Percentiles rank a stretch among this genome's conserved stretches.
Evolutionary conservation across 2,888 invertebrate genomes (phyloP).

Genomic region (Parascotia fuliginaria): DNA sequence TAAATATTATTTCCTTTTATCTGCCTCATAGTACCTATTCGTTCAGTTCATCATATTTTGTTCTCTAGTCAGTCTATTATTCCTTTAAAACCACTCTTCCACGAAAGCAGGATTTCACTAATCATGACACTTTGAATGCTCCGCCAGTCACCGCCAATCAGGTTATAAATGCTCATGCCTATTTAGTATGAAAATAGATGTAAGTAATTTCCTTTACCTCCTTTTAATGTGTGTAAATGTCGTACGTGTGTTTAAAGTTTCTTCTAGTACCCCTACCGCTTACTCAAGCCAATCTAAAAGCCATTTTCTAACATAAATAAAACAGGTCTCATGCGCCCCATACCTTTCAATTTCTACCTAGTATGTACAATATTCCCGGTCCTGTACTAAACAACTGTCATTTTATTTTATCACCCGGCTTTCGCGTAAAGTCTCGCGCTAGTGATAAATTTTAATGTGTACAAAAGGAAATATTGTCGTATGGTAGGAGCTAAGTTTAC

Average conservation of each 20-base stretch:
- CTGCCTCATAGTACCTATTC: no score
- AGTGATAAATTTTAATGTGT: slow-evolving; percentile 84
- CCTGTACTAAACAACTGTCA: slow-evolving; percentile 84
- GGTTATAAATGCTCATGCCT: no score
- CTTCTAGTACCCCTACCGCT: slow-evolving; percentile 52
- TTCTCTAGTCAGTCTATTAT: no score
- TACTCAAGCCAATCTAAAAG: slow-evolving; percentile 77
- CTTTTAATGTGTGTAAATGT: no score
- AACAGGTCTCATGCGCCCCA: slow-evolving; percentile 78
- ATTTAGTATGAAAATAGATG: no score
- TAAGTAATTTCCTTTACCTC: no score
- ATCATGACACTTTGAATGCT: no score
- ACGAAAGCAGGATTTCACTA: no score
- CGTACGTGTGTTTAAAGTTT: not conserved
- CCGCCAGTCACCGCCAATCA: no score
- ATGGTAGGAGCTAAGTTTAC: slow-evolving; percentile 42
- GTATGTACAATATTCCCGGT: slow-evolving; percentile 74
- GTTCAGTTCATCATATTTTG: no score
- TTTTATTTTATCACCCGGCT: slow-evolving; percentile 85
- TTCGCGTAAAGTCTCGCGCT: slow-evolving; percentile 76
- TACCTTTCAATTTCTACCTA: slow-evolving; percentile 84
- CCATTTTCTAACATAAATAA: slow-evolving; percentile 82
- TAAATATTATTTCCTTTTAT: no score
- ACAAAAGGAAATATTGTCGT: slow-evolving; percentile 78
- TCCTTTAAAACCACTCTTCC: no score